These are phyloP conservation scores for Gyrodactylus salaris DNA, from an alignment of 1,140 invertebrate species.

Conservation along the genomic window DNA sequence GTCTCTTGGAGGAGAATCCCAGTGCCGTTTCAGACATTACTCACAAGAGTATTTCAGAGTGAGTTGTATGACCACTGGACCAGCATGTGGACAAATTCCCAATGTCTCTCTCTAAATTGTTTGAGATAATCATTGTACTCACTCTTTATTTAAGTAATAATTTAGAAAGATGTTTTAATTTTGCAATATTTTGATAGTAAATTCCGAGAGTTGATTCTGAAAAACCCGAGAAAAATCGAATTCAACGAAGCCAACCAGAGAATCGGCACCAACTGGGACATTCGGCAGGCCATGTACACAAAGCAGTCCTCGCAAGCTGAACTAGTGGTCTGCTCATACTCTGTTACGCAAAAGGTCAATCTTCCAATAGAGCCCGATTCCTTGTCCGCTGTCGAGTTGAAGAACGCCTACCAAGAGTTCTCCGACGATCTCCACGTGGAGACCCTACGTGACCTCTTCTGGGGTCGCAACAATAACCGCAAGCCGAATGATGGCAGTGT, in stretches of 20 bases:
- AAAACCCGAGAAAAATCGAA: background rate
- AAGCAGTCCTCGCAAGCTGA: background rate
- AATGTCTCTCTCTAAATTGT: no score
- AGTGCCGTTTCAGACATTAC: background rate
- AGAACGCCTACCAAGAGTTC: background rate
- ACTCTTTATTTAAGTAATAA: no score
- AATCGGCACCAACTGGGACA: background rate
- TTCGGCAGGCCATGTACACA: background rate
- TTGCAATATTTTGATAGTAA: no score
- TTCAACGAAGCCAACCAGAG: background rate
- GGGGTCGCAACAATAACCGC: background rate
- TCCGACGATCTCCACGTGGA: background rate
- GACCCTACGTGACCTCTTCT: background rate
- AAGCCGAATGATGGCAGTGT: background rate
- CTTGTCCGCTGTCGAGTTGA: background rate
- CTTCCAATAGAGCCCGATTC: background rate
- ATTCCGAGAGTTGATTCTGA: background rate
- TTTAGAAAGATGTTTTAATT: no score
- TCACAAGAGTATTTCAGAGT: background rate
- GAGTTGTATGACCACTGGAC: no score
- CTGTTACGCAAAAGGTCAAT: background rate
- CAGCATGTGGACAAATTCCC: no score
- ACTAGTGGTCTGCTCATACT: background rate
- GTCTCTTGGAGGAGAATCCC: background rate
- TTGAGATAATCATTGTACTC: no score